phyloP scores from a whole-genome alignment of 2,797 vertebrate genomes.

The Ctenosaura bakeri region DNA sequence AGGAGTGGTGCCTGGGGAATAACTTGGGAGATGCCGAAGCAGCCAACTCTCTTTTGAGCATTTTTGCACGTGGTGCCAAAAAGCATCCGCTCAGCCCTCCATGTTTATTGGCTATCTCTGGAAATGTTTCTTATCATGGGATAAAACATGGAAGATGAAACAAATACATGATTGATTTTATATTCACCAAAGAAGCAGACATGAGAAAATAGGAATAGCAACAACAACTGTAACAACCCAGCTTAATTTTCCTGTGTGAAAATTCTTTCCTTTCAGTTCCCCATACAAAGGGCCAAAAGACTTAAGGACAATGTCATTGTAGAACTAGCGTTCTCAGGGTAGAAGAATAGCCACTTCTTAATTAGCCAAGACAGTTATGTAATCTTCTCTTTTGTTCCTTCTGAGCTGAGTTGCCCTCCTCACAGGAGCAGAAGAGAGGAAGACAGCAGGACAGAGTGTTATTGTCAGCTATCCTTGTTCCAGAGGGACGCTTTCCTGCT shows the following conservation, averaged over 20 bases:
- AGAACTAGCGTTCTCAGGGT: too few relatives aligned
- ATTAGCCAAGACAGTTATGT: too few relatives aligned
- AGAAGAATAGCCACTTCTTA: too few relatives aligned
- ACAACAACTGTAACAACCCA: neutral
- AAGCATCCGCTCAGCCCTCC: neutral
- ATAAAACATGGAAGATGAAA: conserved; percentile 1
- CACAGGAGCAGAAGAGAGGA: too few relatives aligned
- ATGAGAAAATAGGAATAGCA: neutral
- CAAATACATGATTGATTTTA: neutral
- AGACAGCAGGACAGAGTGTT: too few relatives aligned
- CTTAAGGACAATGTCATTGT: neutral
- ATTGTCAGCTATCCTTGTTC: too few relatives aligned
- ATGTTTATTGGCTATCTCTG: neutral
- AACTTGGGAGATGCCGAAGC: neutral
- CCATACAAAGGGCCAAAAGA: neutral
- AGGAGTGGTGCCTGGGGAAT: conserved; percentile 6
- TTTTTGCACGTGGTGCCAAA: neutral
- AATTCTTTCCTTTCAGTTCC: neutral
- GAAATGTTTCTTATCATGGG: neutral
- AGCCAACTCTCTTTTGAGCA: neutral
- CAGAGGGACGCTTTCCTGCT: too few relatives aligned
- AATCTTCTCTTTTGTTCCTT: too few relatives aligned
- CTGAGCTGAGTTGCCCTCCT: too few relatives aligned
- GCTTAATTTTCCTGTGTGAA: neutral
- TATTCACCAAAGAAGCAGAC: neutral